Conservation (phyloP, 2,888 invertebrate species). For the Leptinotarsa tumamoca region DNA sequence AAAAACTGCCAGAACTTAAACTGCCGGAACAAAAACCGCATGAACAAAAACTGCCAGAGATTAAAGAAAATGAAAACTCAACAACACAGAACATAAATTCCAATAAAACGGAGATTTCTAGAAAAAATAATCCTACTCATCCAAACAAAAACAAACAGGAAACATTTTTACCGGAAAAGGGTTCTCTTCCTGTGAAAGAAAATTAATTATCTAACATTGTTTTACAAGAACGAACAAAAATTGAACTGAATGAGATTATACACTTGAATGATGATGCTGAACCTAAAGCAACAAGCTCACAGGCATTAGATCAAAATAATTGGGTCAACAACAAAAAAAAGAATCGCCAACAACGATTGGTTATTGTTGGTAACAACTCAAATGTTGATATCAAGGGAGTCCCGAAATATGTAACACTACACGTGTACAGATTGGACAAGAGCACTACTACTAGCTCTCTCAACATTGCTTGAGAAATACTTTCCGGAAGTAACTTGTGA, state of each 20-base stretch:
- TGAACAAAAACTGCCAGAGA: background rate
- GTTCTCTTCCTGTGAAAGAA: background rate
- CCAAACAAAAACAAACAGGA: background rate
- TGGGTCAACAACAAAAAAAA: background rate
- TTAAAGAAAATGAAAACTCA: background rate
- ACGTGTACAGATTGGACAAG: no score
- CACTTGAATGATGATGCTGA: no score
- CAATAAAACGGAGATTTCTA: background rate
- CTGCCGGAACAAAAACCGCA: background rate
- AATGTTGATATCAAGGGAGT: no score
- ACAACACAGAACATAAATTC: background rate
- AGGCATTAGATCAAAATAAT: no score
- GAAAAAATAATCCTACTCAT: background rate
- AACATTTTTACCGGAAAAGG: background rate
- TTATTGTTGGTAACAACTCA: slow-evolving; percentile 13
- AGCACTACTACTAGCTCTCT: no score
- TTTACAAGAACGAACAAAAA: no score
- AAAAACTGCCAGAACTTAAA: background rate
- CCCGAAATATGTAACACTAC: no score
- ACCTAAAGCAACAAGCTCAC: no score
- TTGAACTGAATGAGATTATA: no score
- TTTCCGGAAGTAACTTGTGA: no score
- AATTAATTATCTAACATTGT: background rate
- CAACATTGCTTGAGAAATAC: no score
- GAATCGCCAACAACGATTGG: slow-evolving; percentile 5